Base-by-base conservation (phyloP, 2,888 invertebrate species). In the Nomada fabriciana region DNA sequence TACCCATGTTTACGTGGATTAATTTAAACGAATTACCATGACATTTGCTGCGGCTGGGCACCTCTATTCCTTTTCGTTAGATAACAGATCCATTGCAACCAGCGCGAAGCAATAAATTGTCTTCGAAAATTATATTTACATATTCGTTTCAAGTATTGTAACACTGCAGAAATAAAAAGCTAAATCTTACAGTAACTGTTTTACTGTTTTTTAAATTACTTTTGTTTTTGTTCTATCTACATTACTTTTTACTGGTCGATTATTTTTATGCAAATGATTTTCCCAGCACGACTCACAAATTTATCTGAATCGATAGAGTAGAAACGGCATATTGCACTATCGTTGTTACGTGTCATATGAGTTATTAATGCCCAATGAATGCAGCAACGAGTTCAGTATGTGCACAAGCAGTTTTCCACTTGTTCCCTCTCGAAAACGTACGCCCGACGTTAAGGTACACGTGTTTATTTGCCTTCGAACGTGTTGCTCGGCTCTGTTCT, bases 21-120 rank as follows among this genome's bases (percentile, higher is more conserved):
- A 80, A 87, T 86, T 81, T 69, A 71, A 81, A 67, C 67, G 78
- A 83, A 87, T 86, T 87, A 80, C 83, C 79, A 63, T 71, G 85
- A 85, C 79, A 87, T 85, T 85, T 83, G 83, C 85, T 61, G 76
- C 76, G 70, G 47, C 9, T 23, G 42, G 70, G 57, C 20, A 59
- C 42, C 18, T 55, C 50, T 72, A 85, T 86, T 87, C 83, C 83
- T 81, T 78, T 72, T 67, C 76, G 64, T 76, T 65, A 65, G 69
- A 76, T 63, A 2, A 7, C 18, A 3, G 36, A 23, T 15, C 18
- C 36, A 36, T 4, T 50, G 60, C 4, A 55, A 13, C 42, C 20
- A 5, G 20, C 25, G 43, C 15, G 2, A n/a, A 20, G 9, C 9
- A 5, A 20, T 13, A 18, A 13, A 43, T n/a, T 10, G n/a, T 61